Evolutionary conservation across 2,888 invertebrate genomes (phyloP), one percentile per base, ranked within the genome.

Genomic region (Axea sp.): DNA sequence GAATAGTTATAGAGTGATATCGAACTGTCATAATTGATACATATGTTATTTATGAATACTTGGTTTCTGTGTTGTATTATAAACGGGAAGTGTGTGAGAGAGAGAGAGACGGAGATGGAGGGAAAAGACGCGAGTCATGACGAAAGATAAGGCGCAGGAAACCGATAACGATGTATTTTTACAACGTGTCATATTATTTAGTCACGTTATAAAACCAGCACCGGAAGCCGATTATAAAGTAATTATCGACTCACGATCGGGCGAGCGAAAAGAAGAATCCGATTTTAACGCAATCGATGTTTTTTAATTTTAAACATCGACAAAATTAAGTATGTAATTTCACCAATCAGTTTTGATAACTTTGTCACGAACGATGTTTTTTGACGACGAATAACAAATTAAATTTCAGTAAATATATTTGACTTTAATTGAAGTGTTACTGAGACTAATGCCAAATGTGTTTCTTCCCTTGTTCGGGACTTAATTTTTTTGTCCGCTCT

Each of bases 141-240:
- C 71, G 57, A 55, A 49, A 71, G 71, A 71, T 71, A 71, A 71
- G 55, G 4, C 60, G 49, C 71, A 62, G 71, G 71, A 72, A 72
- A 57, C 64, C 49, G 71, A 72, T 72, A 72, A 64, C 62, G 57
- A 55, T 43, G 64, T 37, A 17, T 51, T 62, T 57, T 59, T 51
- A 35, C 55, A 35, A 51, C 51, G 64, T 43, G 33, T 41, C 28
- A 17, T 41, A 31, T 71, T 71, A 49, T 71, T 64, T 47, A 55
- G 43, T 53, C 57, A 31, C 49, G 62, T 62, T 59, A 55, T 47
- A 28, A 24, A 59, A 35, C 35, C 8, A 5, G 3, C 30, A 19
- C 31, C 57, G 59, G 67, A 68, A 68, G 19, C 7, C 35, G 12
- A 59, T 68, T 31, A 60, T 33, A 37, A 26, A 31, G 17, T 15